phyloP scores from a whole-genome alignment of 2,888 invertebrate species.

The Euphydryas editha region DNA sequence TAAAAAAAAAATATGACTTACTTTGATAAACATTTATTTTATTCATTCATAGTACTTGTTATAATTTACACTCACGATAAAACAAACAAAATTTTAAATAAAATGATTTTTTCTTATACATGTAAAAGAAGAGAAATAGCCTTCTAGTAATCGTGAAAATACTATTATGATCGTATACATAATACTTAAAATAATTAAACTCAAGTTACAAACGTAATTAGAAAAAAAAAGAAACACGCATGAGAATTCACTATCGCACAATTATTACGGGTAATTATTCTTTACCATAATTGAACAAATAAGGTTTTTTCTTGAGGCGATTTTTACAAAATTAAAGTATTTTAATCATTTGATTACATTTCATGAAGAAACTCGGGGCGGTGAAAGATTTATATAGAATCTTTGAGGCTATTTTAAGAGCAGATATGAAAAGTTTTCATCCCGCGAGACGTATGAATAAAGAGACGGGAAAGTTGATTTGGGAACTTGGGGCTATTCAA shows the following conservation, averaged over 20 bases:
- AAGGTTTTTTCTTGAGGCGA: background rate
- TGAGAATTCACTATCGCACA: background rate
- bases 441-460: constrained; percentile 41
- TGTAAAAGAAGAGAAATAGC: too few species aligned
- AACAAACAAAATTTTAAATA: too few species aligned
- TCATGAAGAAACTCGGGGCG: constrained; percentile 27
- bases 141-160: too few species aligned
- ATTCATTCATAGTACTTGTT: background rate
- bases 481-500: constrained; percentile 33
- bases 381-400: constrained; percentile 39
- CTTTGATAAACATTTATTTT: too few species aligned
- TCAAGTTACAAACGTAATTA: background rate
- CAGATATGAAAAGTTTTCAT: constrained; percentile 44
- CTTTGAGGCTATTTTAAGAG: constrained; percentile 39
- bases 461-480: constrained; percentile 39
- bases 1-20: too few species aligned
- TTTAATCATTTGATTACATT: constrained; percentile 36
- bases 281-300: background rate
- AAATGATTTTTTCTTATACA: too few species aligned
- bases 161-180: too few species aligned
- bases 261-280: background rate
- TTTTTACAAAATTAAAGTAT: background rate
- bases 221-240: background rate
- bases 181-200: background rate
- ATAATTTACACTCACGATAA: too few species aligned